These are phyloP conservation scores for Drosophila gunungcola DNA, from an alignment of 1,140 invertebrate genomes.

Conservation along the genomic window DNA sequence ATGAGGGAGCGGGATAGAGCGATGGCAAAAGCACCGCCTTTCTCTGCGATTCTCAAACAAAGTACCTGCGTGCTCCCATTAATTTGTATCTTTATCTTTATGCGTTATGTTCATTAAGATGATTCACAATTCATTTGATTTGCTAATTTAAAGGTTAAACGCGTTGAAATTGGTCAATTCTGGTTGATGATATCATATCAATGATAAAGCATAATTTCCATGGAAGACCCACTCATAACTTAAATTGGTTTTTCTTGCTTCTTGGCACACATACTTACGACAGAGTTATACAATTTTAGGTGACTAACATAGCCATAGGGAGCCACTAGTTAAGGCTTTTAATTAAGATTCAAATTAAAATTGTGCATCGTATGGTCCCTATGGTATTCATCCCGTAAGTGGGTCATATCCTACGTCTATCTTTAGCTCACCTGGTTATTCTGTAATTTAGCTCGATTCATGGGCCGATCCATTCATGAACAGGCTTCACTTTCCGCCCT, in stretches of 20 bases:
- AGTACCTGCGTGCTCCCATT: neutral
- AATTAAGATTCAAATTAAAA: too few relatives aligned
- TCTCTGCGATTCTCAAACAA: conserved; percentile 18
- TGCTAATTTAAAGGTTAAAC: conserved; percentile 33
- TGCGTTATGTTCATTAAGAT: conserved; percentile 20
- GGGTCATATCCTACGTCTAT: conserved; percentile 4
- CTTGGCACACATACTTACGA: too few relatives aligned
- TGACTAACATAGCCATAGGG: too few relatives aligned
- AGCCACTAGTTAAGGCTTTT: too few relatives aligned
- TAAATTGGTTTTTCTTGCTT: neutral
- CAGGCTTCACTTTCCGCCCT: conserved; percentile 5
- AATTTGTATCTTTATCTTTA: conserved; percentile 2
- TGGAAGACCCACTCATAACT: neutral
- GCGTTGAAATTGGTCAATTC: conserved; percentile 10
- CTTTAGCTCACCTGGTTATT: neutral
- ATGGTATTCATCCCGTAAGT: neutral
- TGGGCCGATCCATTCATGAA: conserved; percentile 32
- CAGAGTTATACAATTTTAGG: too few relatives aligned
- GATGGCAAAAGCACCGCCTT: conserved; percentile 3
- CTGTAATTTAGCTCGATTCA: conserved; percentile 24
- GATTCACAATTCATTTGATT: conserved; percentile 17
- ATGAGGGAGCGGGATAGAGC: neutral
- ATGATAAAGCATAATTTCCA: conserved; percentile 2
- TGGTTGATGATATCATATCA: conserved; percentile 24
- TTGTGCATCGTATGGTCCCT: too few relatives aligned